Conservation (phyloP, 2,888 invertebrate genomes). For the Ganaspis brasiliensis region DNA sequence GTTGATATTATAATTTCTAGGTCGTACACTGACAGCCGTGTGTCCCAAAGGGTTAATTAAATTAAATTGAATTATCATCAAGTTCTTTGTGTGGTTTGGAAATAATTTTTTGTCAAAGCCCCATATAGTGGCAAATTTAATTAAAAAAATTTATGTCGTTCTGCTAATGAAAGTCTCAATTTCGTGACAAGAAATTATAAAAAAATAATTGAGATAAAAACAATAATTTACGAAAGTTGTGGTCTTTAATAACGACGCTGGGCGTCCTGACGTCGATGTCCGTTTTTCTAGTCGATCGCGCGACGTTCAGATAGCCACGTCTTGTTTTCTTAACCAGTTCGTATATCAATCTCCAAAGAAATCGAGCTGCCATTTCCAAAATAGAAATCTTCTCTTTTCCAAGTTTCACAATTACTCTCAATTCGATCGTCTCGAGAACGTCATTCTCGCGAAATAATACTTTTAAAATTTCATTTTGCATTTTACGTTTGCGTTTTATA, state of each 20-base stretch:
- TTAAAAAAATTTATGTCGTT: no score
- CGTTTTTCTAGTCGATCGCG: conserved; percentile 29
- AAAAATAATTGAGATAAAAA: not conserved
- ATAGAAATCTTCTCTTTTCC: conserved; percentile 19
- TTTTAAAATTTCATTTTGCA: not conserved
- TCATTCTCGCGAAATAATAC: not conserved
- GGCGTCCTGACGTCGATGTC: conserved; percentile 7
- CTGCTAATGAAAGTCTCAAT: not conserved
- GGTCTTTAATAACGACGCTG: conserved; percentile 6
- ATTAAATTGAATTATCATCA: not conserved
- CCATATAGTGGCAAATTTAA: no score
- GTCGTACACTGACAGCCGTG: not conserved
- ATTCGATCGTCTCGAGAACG: not conserved
- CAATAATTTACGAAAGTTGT: not conserved
- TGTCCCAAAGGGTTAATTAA: conserved; percentile 16
- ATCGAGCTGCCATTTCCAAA: conserved; percentile 25
- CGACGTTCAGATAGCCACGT: conserved; percentile 30
- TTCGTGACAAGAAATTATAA: not conserved
- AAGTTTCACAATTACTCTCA: conserved; percentile 11
- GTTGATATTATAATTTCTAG: conserved; percentile 10
- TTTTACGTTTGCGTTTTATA: not conserved
- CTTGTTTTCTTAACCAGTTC: conserved; percentile 26
- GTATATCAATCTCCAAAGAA: conserved; percentile 23
- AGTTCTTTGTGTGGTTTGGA: conserved; percentile 6
- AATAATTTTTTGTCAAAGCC: conserved; percentile 11